Evolutionary conservation across 2,113 vertebrate species (phyloP).

Genomic region (Brienomyrus brachyistius): DNA sequence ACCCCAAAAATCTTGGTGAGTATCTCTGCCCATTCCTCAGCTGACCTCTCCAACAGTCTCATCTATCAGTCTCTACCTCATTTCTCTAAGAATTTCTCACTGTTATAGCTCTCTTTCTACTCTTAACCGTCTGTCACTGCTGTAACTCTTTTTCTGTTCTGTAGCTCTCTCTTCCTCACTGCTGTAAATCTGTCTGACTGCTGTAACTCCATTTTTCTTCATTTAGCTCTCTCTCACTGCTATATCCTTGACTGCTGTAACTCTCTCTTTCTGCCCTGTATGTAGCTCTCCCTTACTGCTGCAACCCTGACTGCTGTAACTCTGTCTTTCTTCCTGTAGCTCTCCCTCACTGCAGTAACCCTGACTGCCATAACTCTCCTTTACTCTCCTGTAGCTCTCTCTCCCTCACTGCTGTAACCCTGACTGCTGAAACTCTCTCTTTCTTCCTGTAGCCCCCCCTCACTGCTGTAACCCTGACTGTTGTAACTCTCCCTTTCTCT

Average conservation of each 20-base stretch:
- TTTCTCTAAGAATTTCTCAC: not conserved
- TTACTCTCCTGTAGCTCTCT: not conserved
- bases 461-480: not conserved
- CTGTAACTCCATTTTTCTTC: too few species aligned
- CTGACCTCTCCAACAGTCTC: not conserved
- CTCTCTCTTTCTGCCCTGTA: not conserved
- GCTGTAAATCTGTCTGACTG: not conserved
- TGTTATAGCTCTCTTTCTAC: not conserved
- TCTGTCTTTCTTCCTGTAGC: not conserved
- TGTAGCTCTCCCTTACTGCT: not conserved
- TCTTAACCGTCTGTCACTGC: not conserved
- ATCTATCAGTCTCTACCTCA: not conserved
- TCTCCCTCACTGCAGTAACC: not conserved
- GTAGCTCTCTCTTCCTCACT: not conserved
- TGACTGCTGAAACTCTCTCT: too few species aligned
- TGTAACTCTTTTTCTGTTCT: not conserved
- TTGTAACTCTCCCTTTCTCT: not conserved
- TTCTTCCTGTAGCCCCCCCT: not conserved
- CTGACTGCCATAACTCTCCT: not conserved
- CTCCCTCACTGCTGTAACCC: not conserved
- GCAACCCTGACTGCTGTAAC: not conserved
- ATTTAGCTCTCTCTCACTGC: not conserved
- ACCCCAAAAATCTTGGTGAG: slow-evolving; percentile 85
- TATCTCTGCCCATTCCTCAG: not conserved
- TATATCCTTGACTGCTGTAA: not conserved